Percentiles rank a stretch among this genome's conserved stretches.
Conservation (phyloP, 1,140 invertebrate genomes). For the Hirudo medicinalis region DNA sequence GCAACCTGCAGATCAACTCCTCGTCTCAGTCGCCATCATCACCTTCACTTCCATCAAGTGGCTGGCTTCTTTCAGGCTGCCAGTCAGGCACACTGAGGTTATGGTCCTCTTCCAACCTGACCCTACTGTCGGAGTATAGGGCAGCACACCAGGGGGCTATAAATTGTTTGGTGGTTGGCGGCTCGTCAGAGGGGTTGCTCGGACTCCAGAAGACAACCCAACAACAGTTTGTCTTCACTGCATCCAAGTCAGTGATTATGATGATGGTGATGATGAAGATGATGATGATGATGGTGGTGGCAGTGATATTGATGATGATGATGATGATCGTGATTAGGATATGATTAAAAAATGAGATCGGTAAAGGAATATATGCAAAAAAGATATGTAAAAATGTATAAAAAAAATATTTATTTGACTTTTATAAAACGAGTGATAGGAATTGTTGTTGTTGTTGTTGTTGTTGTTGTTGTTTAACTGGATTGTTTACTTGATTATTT, state of each 20-base stretch:
- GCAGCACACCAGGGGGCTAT: background rate
- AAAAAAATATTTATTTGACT: too few relatives aligned
- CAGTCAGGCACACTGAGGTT: background rate
- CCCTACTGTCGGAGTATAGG: background rate
- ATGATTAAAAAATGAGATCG: too few relatives aligned
- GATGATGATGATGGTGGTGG: constrained; percentile 12
- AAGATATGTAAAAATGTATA: too few relatives aligned
- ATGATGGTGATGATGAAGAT: background rate
- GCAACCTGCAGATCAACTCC: background rate
- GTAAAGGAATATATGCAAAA: too few relatives aligned
- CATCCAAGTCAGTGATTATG: constrained; percentile 46
- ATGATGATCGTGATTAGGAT: background rate
- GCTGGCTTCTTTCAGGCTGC: background rate
- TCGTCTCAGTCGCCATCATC: background rate
- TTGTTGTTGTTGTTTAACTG: too few relatives aligned
- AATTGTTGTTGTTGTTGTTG: too few relatives aligned
- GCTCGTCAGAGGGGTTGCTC: background rate
- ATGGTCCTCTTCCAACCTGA: background rate
- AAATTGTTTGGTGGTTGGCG: background rate
- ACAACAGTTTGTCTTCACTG: constrained; percentile 51
- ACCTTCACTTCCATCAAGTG: background rate
- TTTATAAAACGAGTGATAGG: too few relatives aligned
- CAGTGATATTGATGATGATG: constrained; percentile 1
- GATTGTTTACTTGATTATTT: background rate
- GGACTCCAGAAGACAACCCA: background rate